These are phyloP conservation scores for Zaprionus nigranus DNA, from an alignment of 1,140 invertebrate genomes.

Conservation along the genomic window DNA sequence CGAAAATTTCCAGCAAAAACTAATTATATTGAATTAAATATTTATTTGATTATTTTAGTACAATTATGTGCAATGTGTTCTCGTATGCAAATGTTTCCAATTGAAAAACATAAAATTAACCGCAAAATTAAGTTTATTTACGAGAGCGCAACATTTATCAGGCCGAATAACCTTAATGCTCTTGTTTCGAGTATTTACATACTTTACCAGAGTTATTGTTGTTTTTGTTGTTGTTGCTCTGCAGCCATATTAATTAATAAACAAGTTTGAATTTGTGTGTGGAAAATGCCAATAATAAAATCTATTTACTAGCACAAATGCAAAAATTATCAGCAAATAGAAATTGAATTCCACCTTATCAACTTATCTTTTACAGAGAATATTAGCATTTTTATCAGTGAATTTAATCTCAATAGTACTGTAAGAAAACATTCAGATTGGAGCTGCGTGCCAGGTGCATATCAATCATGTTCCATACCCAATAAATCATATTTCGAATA, in stretches of 20 bases:
- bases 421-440: background rate
- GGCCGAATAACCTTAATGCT: background rate
- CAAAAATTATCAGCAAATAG: background rate
- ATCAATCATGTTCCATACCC: background rate
- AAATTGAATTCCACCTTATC: background rate
- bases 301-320: background rate
- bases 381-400: background rate
- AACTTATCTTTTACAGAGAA: background rate
- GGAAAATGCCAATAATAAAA: background rate
- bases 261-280: background rate
- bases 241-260: constrained; percentile 1
- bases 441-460: background rate
- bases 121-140: constrained; percentile 67
- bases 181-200: constrained; percentile 3
- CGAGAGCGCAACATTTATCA: constrained; percentile 25
- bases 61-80: constrained; percentile 55
- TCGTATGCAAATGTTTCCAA: constrained; percentile 46
- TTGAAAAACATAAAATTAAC: constrained; percentile 40
- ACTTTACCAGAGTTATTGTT: background rate
- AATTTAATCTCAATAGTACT: background rate
- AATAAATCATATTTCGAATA: background rate
- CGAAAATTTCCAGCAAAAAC: constrained; percentile 4
- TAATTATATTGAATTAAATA: constrained; percentile 70
- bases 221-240: background rate
- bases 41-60: constrained; percentile 63